Evolutionary conservation across 2,113 vertebrate genomes (phyloP).

Genomic region (Dolichotis patagonum): DNA sequence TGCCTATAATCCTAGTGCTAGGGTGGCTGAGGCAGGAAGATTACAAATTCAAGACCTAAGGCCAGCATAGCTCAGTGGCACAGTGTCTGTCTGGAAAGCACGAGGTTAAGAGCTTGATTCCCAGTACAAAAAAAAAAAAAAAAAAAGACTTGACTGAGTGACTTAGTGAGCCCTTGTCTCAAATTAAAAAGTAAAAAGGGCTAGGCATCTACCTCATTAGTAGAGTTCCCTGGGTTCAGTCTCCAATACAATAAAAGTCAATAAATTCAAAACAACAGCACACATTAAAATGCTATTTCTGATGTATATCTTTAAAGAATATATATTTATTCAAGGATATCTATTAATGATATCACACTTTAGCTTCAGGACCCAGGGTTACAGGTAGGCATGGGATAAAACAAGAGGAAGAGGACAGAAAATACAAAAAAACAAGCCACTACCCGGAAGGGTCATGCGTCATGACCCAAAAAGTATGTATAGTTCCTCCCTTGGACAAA

Average conservation of each 20-base stretch:
- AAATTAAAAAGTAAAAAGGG: neutral
- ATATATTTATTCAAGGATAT: neutral
- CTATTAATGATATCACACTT: neutral
- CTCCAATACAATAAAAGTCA: neutral
- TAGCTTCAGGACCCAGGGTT: neutral
- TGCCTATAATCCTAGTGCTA: neutral
- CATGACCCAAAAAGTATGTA: neutral
- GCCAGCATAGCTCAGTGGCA: too few species aligned
- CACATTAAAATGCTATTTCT: neutral
- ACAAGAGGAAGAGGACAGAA: neutral
- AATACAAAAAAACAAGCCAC: neutral
- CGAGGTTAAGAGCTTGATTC: too few species aligned
- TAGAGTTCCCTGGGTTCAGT: neutral
- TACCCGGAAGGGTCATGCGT: neutral
- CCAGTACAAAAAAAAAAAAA: too few species aligned
- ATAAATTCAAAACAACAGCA: neutral
- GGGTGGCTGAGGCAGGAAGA: neutral
- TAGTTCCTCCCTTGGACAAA: neutral
- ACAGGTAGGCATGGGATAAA: neutral
- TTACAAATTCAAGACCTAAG: neutral
- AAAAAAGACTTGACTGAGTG: neutral
- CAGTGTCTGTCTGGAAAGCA: too few species aligned
- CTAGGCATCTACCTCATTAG: neutral
- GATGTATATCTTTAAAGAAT: neutral
- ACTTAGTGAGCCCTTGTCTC: neutral